phyloP scores from a whole-genome alignment of 2,888 invertebrate species.

The Tanaodytes sp. region DNA sequence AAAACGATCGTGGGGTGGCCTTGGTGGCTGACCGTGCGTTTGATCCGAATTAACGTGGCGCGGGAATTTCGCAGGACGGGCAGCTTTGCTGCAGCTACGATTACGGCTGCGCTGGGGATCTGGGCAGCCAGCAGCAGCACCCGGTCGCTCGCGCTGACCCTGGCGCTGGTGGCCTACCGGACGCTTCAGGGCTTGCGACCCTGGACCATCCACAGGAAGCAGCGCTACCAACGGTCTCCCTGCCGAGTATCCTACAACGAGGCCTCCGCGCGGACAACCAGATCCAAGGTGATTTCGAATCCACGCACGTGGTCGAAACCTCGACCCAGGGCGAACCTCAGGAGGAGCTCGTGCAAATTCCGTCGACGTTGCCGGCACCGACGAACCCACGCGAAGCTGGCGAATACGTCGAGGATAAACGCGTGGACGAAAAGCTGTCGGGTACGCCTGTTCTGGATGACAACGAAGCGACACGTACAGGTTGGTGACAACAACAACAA shows the following conservation, averaged over 20 bases:
- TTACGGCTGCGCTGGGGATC: slow-evolving; percentile 73
- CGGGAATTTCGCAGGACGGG: slow-evolving; percentile 72
- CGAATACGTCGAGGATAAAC: slow-evolving; percentile 11
- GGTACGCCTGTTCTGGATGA: slow-evolving; percentile 28
- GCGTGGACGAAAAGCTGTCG: slow-evolving; percentile 12
- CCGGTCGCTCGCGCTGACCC: slow-evolving; percentile 60
- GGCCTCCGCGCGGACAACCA: slow-evolving; percentile 21
- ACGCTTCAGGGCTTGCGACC: slow-evolving; percentile 61
- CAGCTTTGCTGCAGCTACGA: slow-evolving; percentile 75
- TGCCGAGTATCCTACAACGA: slow-evolving; percentile 39
- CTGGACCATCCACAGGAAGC: slow-evolving; percentile 66
- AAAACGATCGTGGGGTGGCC: slow-evolving; percentile 17
- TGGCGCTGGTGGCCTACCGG: slow-evolving; percentile 59
- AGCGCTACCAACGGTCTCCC: slow-evolving; percentile 66
- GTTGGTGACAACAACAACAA: too few species aligned
- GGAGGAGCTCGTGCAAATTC: slow-evolving; percentile 22
- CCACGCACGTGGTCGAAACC: slow-evolving; percentile 10
- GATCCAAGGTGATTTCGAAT: background rate
- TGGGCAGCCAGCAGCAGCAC: slow-evolving; percentile 63
- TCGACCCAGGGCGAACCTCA: slow-evolving; percentile 7
- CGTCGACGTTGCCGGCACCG: slow-evolving; percentile 44
- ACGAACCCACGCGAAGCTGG: slow-evolving; percentile 8
- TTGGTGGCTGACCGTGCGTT: slow-evolving; percentile 14
- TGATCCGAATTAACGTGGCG: slow-evolving; percentile 42
- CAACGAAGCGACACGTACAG: slow-evolving; percentile 40